These are phyloP conservation scores for Drosophila quinaria DNA, from an alignment of 2,888 invertebrate species.

Conservation along the genomic window DNA sequence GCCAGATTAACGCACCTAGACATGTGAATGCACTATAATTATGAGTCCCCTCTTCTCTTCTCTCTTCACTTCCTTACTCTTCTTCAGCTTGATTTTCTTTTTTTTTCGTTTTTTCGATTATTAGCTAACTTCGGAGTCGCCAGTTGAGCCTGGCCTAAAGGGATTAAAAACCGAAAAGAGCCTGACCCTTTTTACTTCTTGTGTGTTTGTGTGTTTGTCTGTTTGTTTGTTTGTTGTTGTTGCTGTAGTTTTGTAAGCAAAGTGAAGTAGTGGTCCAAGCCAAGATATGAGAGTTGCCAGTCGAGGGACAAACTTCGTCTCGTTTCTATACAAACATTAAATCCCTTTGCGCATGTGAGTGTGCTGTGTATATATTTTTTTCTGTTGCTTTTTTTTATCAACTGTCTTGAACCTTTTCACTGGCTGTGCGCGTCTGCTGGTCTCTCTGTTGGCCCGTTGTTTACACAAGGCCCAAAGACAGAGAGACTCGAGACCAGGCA, in stretches of 20 bases:
- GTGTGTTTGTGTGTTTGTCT: slow-evolving; percentile 28
- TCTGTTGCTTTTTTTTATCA: slow-evolving; percentile 66
- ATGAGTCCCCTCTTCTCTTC: slow-evolving; percentile 35
- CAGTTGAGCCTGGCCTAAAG: slow-evolving; percentile 54
- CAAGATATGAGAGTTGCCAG: slow-evolving; percentile 52
- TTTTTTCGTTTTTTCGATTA: slow-evolving; percentile 59
- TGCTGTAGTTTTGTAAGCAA: slow-evolving; percentile 73
- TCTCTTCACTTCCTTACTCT: not conserved
- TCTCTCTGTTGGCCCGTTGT: slow-evolving; percentile 43
- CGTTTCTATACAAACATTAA: slow-evolving; percentile 77
- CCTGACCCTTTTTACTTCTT: slow-evolving; percentile 46
- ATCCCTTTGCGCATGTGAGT: slow-evolving; percentile 62
- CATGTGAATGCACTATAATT: slow-evolving; percentile 50
- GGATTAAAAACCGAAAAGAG: slow-evolving; percentile 63
- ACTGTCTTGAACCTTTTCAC: slow-evolving; percentile 74
- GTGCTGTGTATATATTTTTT: slow-evolving; percentile 47
- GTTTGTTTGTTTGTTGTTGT: slow-evolving; percentile 57
- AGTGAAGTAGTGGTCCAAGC: slow-evolving; percentile 70
- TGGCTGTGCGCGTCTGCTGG: slow-evolving; percentile 62
- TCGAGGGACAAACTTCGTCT: slow-evolving; percentile 55
- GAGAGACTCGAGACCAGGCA: slow-evolving; percentile 51
- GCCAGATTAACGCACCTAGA: slow-evolving; percentile 68
- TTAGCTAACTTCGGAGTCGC: slow-evolving; percentile 66
- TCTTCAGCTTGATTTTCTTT: slow-evolving; percentile 29
- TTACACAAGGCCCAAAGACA: slow-evolving; percentile 65